Percentiles rank a stretch among this genome's conserved stretches.
These are phyloP conservation scores for Toxostoma redivivum DNA, from an alignment of 2,113 vertebrate species.

Conservation along the genomic window DNA sequence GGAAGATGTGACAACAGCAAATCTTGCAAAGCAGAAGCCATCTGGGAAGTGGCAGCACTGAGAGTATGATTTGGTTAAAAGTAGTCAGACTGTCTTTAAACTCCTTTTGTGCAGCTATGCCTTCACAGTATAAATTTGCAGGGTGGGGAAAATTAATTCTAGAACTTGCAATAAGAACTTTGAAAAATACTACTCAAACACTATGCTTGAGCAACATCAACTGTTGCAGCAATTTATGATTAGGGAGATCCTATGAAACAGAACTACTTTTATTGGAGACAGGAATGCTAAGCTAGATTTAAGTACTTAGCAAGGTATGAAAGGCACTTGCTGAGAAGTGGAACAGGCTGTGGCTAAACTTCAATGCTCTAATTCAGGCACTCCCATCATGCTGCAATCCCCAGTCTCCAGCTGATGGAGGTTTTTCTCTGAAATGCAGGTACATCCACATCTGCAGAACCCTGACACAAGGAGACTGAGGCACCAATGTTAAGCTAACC, in stretches of 20 bases:
- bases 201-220: background rate
- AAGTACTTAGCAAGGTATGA: constrained; percentile 26
- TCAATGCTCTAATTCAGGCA: background rate
- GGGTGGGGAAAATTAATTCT: background rate
- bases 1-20: background rate
- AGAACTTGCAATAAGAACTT: background rate
- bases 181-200: background rate
- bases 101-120: background rate
- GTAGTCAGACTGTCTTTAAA: background rate
- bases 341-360: background rate
- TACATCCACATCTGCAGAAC: background rate
- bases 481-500: background rate
- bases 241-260: background rate
- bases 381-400: background rate
- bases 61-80: background rate
- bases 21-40: background rate
- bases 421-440: background rate
- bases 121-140: background rate
- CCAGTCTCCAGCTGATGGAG: background rate
- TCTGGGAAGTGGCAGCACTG: background rate
- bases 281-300: constrained; percentile 38
- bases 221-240: background rate
- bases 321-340: constrained; percentile 7
- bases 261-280: background rate
- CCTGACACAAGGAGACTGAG: background rate